Base-by-base conservation (phyloP, 2,797 vertebrate species). In the Toxotes lorentzi region DNA sequence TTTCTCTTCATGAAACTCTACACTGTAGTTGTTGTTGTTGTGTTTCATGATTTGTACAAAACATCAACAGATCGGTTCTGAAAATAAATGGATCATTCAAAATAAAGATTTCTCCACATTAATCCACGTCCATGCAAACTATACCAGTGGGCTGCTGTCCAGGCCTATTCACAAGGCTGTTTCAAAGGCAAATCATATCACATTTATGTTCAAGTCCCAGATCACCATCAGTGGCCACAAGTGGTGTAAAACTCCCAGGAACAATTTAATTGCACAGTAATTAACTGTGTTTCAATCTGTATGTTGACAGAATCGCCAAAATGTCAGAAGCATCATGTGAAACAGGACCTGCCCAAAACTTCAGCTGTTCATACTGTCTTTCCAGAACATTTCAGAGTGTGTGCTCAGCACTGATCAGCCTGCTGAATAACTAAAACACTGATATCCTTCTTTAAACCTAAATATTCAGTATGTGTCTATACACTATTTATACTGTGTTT, bases 401-500 rank as follows among this genome's bases (percentile, higher is more conserved):
- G 5, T 38, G 10, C 34, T 59, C 48, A 23, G 27, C n/a, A 21
- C n/a, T 24, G 38, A 64, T 30, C 45, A 48, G 40, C 63, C 21
- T 56, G 48, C 60, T 51, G 38, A 66, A n/a, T 27, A 16, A 38
- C 41, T 66, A 30, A 57, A 63, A 58, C 38, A 73, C 21, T 38
- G 14, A 63, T 34, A 7, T 8, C 5, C 57, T 56, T 14, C 24
- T 43, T 17, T 38, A 78, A 66, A 32, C 32, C 16, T 30, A 57
- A 53, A 53, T 50, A 65, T 70, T 73, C 56, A 67, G 9, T 3
- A 19, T 0, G 17, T 19, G 16, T 21, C 34, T 67, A 4, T 27
- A 17, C 61, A 60, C 53, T 41, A n/a, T 66, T 73, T 53, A 67
- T 45, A 13, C 57, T 68, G 19, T 47, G 21, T 41, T 67, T 50